A percentile compares a stretch with the other conserved stretches of the same genome.
Evolutionary conservation across 2,113 vertebrate species (phyloP).

Genomic region (Petrocephalus microphthalmus): DNA sequence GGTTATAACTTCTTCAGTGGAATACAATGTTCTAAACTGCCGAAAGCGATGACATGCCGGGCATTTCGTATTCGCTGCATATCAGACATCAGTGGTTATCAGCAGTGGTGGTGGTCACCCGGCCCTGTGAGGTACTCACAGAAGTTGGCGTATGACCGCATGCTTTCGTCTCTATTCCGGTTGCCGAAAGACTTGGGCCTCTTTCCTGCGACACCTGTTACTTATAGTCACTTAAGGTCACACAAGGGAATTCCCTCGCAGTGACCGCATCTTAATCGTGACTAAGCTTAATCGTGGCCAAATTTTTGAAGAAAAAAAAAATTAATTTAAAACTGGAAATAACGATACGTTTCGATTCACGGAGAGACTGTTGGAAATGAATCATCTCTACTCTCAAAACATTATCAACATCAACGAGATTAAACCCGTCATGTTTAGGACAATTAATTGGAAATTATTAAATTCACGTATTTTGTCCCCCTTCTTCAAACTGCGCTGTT

Average conservation of each 20-base stretch:
- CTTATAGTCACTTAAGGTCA: background rate
- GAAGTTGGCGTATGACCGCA: background rate
- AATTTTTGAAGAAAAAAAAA: background rate
- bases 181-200: background rate
- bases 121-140: background rate
- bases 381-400: background rate
- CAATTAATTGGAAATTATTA: background rate
- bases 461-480: background rate
- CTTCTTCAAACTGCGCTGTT: background rate
- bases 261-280: too few species aligned
- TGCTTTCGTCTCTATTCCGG: background rate
- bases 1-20: background rate
- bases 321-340: conserved; percentile 9
- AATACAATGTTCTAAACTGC: background rate
- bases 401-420: background rate
- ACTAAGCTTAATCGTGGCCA: background rate
- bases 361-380: background rate
- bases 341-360: background rate
- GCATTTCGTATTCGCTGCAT: background rate
- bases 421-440: background rate
- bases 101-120: background rate
- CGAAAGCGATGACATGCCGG: background rate
- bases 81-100: background rate
- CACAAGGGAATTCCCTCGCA: conserved; percentile 4
- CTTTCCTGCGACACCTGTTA: background rate